These are phyloP conservation scores for Gouania willdenowi DNA, from an alignment of 2,797 vertebrate genomes.

Conservation along the genomic window DNA sequence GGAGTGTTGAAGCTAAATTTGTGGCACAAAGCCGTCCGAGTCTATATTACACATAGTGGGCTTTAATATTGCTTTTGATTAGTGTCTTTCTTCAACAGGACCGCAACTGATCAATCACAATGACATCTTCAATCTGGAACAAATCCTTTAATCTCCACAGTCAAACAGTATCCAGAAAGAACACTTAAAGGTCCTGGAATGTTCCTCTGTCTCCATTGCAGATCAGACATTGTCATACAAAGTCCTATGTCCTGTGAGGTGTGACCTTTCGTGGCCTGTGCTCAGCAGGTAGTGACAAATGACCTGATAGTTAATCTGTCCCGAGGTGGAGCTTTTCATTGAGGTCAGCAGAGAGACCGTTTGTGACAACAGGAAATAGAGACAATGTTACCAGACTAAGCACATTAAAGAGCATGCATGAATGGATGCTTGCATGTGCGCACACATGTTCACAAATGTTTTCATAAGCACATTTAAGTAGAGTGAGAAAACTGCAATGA, in stretches of 20 bases:
- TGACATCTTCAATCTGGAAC: slow-evolving; percentile 2
- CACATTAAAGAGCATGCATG: slow-evolving; percentile 55
- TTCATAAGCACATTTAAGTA: slow-evolving; percentile 25
- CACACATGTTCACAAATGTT: slow-evolving; percentile 3
- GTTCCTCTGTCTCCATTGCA: slow-evolving; percentile 48
- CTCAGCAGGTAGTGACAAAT: slow-evolving; percentile 77
- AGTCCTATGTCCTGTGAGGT: slow-evolving; percentile 46
- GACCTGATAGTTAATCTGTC: slow-evolving; percentile 73
- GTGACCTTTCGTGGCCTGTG: slow-evolving; percentile 56
- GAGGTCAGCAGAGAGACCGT: slow-evolving; percentile 51
- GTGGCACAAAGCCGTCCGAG: no score
- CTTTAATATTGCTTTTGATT: not conserved
- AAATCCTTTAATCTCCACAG: slow-evolving; percentile 20
- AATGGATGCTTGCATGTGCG: slow-evolving; percentile 39
- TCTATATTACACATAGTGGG: no score
- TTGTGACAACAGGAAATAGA: slow-evolving; percentile 65
- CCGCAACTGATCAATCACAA: slow-evolving; percentile 32
- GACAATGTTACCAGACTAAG: slow-evolving; percentile 41
- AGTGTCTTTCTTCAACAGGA: no score
- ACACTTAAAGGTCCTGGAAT: slow-evolving; percentile 45
- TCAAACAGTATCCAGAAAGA: slow-evolving; percentile 24
- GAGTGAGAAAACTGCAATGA: slow-evolving; percentile 13
- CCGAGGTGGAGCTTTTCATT: slow-evolving; percentile 62
- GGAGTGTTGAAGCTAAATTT: no score
- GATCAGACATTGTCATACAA: slow-evolving; percentile 47